Conservation (phyloP, 2,797 vertebrate species). For the Enteromius radiatus region DNA sequence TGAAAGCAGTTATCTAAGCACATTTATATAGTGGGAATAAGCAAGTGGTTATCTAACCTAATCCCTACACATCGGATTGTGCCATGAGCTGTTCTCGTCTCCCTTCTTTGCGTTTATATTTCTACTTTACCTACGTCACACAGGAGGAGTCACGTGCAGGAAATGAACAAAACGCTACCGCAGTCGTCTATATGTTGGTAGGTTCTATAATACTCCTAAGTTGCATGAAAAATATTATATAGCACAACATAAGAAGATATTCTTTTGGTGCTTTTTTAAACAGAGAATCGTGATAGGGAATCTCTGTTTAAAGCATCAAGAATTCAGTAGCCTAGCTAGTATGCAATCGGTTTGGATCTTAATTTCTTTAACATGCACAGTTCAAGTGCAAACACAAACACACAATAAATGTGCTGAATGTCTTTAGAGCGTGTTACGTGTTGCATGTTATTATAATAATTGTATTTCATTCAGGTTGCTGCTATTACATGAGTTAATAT, state of each 20-base stretch:
- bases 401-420: neutral
- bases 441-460: neutral
- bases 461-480: neutral
- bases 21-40: neutral
- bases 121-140: conserved; percentile 19
- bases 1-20: too few relatives aligned
- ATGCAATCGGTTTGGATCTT: neutral
- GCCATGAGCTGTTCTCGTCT: neutral
- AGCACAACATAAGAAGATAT: neutral
- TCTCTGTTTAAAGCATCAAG: too few relatives aligned
- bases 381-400: neutral
- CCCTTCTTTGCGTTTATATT: neutral
- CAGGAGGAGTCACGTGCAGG: conserved; percentile 23
- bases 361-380: neutral
- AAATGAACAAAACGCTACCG: conserved; percentile 39
- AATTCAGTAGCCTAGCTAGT: neutral
- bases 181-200: conserved; percentile 16
- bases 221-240: neutral
- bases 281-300: neutral
- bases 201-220: neutral
- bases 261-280: neutral
- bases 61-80: neutral
- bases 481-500: neutral
- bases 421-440: neutral
- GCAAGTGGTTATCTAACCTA: neutral